These are phyloP conservation scores for Actinia tenebrosa DNA, from an alignment of 64 coral and sea anemone species.

Conservation along the genomic window DNA sequence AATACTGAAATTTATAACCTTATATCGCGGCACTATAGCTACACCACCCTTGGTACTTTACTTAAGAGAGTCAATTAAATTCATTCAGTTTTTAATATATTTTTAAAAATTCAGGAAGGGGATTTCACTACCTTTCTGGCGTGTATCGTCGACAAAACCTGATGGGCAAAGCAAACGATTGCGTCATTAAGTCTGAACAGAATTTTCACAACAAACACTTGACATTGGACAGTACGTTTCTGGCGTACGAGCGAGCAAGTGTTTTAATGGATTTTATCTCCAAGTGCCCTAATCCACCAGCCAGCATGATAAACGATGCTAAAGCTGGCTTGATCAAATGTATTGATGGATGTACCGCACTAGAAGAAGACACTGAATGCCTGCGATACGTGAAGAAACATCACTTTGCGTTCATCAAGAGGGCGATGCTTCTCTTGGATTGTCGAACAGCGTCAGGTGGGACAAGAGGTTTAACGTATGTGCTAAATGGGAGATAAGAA, in stretches of 20 bases:
- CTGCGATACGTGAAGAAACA: conserved; percentile 52
- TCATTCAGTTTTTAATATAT: too few relatives aligned
- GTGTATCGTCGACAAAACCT: conserved; percentile 36
- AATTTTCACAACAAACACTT: neutral
- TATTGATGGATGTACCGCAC: conserved; percentile 16
- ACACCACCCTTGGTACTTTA: too few relatives aligned
- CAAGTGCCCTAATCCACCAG: neutral
- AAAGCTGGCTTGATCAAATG: conserved; percentile 30
- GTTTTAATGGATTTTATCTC: conserved; percentile 28
- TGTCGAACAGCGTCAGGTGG: conserved; percentile 28
- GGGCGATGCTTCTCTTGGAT: conserved; percentile 40
- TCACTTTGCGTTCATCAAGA: conserved; percentile 56
- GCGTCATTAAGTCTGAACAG: conserved; percentile 9
- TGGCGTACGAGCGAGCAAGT: conserved; percentile 46
- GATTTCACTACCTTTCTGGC: conserved; percentile 26
- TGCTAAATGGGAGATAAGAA: too few relatives aligned
- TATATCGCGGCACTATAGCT: too few relatives aligned
- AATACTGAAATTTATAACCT: too few relatives aligned
- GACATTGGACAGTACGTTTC: conserved; percentile 41
- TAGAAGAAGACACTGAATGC: conserved; percentile 19
- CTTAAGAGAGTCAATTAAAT: too few relatives aligned
- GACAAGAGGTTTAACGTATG: neutral
- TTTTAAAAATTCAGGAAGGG: neutral
- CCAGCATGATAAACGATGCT: neutral
- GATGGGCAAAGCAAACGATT: conserved; percentile 21